These are phyloP conservation scores for Nyctereutes procyonoides DNA, from an alignment of 2,113 vertebrate species.

Conservation along the genomic window DNA sequence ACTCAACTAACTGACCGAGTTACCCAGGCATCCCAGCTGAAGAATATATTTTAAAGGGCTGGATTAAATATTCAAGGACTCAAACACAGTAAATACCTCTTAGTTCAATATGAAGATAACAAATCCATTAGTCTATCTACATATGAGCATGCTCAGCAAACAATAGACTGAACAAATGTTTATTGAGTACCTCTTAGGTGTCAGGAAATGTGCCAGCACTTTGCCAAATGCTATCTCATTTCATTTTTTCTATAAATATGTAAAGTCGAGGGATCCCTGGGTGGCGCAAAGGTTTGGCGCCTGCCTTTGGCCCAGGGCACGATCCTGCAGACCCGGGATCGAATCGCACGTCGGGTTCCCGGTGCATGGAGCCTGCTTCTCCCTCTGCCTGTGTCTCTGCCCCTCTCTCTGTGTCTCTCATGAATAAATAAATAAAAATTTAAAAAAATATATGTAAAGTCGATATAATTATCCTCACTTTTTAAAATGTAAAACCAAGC, in stretches of 20 bases:
- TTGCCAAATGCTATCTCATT: background rate
- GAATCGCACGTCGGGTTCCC: too few species aligned
- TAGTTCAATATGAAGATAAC: background rate
- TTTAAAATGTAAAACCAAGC: background rate
- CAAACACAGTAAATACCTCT: background rate
- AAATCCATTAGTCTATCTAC: constrained; percentile 1
- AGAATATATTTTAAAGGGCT: constrained; percentile 13
- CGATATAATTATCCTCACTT: background rate
- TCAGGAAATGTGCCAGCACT: background rate
- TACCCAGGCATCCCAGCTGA: background rate
- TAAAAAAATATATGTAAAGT: background rate
- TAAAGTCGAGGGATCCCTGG: too few species aligned
- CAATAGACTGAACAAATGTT: constrained; percentile 11
- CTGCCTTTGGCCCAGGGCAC: too few species aligned
- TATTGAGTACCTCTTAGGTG: background rate
- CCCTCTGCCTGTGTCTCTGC: too few species aligned
- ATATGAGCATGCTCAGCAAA: background rate
- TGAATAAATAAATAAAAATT: too few species aligned
- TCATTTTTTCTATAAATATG: constrained; percentile 25
- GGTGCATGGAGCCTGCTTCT: too few species aligned
- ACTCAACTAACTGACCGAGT: background rate
- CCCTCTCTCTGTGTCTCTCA: too few species aligned
- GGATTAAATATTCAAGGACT: constrained; percentile 16
- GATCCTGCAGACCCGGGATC: too few species aligned
- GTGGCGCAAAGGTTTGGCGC: too few species aligned